Base-by-base conservation (phyloP, 2,888 invertebrate genomes). In the Lepidochrysops patricia region DNA sequence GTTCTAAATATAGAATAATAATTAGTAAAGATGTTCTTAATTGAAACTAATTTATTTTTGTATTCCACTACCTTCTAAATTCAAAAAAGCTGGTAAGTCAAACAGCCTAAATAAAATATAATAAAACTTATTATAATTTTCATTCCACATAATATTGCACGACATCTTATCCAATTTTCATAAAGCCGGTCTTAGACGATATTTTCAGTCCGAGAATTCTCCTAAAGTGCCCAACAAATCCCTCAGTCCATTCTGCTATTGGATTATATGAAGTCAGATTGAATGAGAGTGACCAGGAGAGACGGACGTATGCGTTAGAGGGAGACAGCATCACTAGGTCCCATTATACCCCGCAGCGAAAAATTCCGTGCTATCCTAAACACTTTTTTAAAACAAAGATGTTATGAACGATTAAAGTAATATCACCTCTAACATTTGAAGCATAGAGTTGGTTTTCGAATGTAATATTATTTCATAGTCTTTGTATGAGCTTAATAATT, bases 301-400 rank as follows among this genome's bases (percentile, higher is more conserved):
- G 70, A 72, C 57, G 43, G 60, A 27, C 49, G 58, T 67, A 68
- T 63, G 60, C 50, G 62, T 19, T 48, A 64, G 63, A 67, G 60
- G 48, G 71, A 48, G 57, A 68, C 79, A 78, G 4, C 1, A 9
- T 9, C 4, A 4, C 43, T 43, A 43, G 43, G 43, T 43, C 43
- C 19, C 13, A 80, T 80, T 80, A 82, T 83, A 78, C 77, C 74
- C 71, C 74, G 74, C 75, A 78, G 78, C 82, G 74, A 82, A 82
- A 86, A 86, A 85, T 80, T 82, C 81, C 78, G 75, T 80, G 82
- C 77, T 79, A 81, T 76, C 75, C 77, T 82, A 84, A 80, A 84
- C 74, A 79, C 70, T 70, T 71, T 72, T 78, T 77, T 70, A 73
- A 77, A 76, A 66, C 68, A 69, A 74, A 66, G 70, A 65, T 65